Conservation (phyloP, 2,888 invertebrate species). For the Chesias legatella region DNA sequence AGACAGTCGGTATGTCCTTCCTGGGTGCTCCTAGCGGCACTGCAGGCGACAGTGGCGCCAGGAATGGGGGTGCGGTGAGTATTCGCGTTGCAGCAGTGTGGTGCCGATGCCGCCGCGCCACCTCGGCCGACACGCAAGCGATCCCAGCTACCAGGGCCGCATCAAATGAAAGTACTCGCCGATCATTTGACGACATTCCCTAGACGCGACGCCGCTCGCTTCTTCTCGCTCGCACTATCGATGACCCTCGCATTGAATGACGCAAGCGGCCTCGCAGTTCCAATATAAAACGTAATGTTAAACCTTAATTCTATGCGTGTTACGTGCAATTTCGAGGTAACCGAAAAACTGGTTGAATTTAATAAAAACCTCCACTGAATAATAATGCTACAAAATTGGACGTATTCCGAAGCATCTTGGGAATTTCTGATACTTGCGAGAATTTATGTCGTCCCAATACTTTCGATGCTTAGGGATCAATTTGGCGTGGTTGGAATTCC, state of each 20-base stretch:
- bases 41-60: constrained; percentile 17
- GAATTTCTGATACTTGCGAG: constrained; percentile 63
- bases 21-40: no score
- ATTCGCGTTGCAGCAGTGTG: constrained; percentile 27
- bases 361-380: constrained; percentile 42
- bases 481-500: constrained; percentile 75
- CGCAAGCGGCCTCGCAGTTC: constrained; percentile 43
- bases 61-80: not conserved
- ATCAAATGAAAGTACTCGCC: constrained; percentile 37
- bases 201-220: constrained; percentile 23
- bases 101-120: constrained; percentile 62
- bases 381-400: constrained; percentile 53
- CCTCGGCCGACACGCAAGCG: constrained; percentile 77
- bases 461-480: constrained; percentile 74
- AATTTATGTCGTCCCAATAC: constrained; percentile 66
- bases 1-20: constrained; percentile 7
- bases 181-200: constrained; percentile 32
- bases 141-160: constrained; percentile 68
- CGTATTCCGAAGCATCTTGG: constrained; percentile 55
- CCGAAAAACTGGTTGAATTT: constrained; percentile 21
- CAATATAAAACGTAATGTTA: constrained; percentile 14
- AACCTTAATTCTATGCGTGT: not conserved
- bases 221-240: constrained; percentile 55
- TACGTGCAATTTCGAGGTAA: constrained; percentile 16
- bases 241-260: constrained; percentile 49